Conservation (phyloP, 2,113 vertebrate species). For the Etheostoma spectabile region DNA sequence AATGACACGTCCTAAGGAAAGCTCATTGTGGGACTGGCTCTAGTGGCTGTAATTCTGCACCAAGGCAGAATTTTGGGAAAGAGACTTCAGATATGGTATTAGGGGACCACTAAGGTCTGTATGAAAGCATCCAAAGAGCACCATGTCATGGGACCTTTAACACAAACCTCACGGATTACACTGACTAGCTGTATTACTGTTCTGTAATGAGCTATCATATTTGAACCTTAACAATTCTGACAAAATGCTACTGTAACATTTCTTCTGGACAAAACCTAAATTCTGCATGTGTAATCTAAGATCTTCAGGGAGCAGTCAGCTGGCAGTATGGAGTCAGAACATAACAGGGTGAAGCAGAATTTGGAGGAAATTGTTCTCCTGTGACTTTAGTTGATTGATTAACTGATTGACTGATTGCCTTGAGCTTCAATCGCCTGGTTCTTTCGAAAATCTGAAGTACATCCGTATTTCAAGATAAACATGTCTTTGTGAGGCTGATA, state of each 20-base stretch:
- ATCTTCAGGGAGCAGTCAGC: not conserved
- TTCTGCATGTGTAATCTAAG: no score
- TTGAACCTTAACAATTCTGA: not conserved
- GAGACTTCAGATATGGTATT: no score
- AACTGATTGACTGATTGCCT: not conserved
- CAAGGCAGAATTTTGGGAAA: no score
- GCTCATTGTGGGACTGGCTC: no score
- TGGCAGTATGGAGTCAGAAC: not conserved
- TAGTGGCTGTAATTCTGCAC: no score
- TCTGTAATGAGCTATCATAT: not conserved
- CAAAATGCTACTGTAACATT: not conserved
- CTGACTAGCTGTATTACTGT: not conserved
- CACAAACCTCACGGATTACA: not conserved
- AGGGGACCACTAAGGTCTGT: no score
- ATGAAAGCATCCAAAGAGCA: no score
- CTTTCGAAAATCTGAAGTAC: not conserved
- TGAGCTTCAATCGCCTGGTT: not conserved
- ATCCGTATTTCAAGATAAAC: not conserved
- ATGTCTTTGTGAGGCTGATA: not conserved
- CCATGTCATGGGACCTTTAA: not conserved
- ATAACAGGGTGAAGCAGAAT: not conserved
- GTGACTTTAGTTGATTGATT: not conserved
- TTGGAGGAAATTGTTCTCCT: not conserved
- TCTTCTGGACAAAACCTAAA: not conserved
- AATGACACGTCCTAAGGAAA: no score